Base-by-base conservation (phyloP, 2,888 invertebrate species). In the Barypeithes pellucidus region DNA sequence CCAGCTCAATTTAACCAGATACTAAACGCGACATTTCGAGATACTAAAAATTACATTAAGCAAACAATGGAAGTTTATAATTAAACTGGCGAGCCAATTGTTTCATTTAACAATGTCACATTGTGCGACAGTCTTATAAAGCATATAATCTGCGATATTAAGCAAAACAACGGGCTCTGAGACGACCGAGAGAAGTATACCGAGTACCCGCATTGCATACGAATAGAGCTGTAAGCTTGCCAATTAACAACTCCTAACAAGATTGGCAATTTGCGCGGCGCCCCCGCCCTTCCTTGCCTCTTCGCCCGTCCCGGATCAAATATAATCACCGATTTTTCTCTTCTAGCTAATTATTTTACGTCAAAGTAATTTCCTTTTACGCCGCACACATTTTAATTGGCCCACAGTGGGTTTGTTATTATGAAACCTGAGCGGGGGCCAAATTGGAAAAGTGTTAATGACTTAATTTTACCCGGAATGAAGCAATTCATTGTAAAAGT, bases 191-290 rank as follows among this genome's bases (percentile, higher is more conserved):
- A 73, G 67, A 74, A 73, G 77, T 74, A 77, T 67, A 73, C 36
- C 71, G 73, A 73, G 67, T 22, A 54, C 79, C 80, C 79, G 80
- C 79, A 81, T 80, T 83, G 84, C 84, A 85, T 85, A 85, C 85
- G 82, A 84, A 85, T 83, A 79, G 82, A 82, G 80, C 79, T 74
- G 80, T 84, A 84, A 84, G 83, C 84, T 81, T 79, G 80, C 81
- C 84, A 85, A 85, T 85, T 85, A 85, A 84, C 85, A 85, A 83
- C 83, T 84, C 81, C 84, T 84, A 84, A 83, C 84, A 83, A 85
- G 84, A 85, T 85, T 84, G 85, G 82, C 84, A 85, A 85, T 85
- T 84, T 84, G 83, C 81, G 80, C 79, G 45, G 80, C 73, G 75
- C 78, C 75, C 72, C 66, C 75, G 78, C 75, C 73, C 61, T 18